Evolutionary conservation across 2,797 vertebrate species (phyloP).

Genomic region (Melanotaenia maccullochi): DNA sequence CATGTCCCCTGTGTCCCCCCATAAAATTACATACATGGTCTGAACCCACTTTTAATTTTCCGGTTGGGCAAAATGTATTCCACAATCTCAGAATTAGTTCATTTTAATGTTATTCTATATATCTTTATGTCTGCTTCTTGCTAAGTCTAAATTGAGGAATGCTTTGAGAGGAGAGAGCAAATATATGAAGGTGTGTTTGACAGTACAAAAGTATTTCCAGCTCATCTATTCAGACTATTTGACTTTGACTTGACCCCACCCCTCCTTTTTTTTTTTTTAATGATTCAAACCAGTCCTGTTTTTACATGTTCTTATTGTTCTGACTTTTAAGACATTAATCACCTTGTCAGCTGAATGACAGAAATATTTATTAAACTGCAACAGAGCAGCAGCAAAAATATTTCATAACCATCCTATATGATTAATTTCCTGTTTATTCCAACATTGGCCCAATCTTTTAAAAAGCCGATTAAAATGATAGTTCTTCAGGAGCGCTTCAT

Average conservation of each 20-base stretch:
- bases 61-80: too few species aligned
- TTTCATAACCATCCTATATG: neutral
- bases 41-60: neutral
- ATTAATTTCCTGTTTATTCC: neutral
- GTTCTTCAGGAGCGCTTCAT: neutral
- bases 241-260: neutral
- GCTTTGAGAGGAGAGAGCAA: neutral
- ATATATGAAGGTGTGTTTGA: neutral
- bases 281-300: constrained; percentile 2
- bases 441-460: neutral
- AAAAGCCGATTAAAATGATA: neutral
- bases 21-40: neutral
- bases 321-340: neutral
- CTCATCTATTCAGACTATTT: constrained; percentile 1
- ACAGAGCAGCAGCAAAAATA: neutral
- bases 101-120: neutral
- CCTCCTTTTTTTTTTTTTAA: neutral
- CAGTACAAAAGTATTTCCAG: neutral
- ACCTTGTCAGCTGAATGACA: neutral
- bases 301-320: constrained; percentile 4
- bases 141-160: neutral
- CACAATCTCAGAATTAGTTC: neutral
- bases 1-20: too few species aligned
- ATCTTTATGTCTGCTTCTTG: neutral
- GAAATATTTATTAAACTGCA: neutral